phyloP scores from a whole-genome alignment of 2,113 vertebrate genomes.

The Barbus barbus region DNA sequence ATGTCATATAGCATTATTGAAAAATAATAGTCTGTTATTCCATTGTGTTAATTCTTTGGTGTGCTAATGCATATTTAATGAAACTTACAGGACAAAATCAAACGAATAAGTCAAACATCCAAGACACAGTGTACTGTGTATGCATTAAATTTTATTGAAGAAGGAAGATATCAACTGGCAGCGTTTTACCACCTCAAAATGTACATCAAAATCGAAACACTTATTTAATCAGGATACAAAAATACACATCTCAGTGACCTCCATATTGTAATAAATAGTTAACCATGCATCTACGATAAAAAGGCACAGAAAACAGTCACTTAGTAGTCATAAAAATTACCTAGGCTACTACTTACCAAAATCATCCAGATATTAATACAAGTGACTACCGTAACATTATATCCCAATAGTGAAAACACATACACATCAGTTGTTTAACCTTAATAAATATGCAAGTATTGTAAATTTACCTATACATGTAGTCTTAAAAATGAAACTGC shows the following conservation, averaged over 20 bases:
- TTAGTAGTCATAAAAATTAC: slow-evolving; percentile 99
- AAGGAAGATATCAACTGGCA: slow-evolving; percentile 87
- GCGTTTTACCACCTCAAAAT: slow-evolving; percentile 83
- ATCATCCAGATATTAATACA: slow-evolving; percentile 93
- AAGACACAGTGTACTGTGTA: slow-evolving; percentile 73
- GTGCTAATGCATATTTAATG: neutral
- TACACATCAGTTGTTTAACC: slow-evolving; percentile 90
- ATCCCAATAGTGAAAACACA: slow-evolving; percentile 99
- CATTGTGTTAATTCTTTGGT: neutral
- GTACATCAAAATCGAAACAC: slow-evolving; percentile 89
- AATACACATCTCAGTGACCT: slow-evolving; percentile 98
- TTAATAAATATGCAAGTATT: slow-evolving; percentile 98
- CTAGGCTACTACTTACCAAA: slow-evolving; percentile 86
- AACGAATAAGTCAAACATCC: neutral
- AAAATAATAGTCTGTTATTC: neutral
- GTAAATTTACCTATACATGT: slow-evolving; percentile 76
- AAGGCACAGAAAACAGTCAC: slow-evolving; percentile 99
- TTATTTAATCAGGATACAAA: slow-evolving; percentile 96
- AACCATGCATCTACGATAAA: slow-evolving; percentile 95
- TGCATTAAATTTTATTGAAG: slow-evolving; percentile 93
- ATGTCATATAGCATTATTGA: neutral
- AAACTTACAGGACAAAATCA: neutral
- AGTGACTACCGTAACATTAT: slow-evolving; percentile 95
- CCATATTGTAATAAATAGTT: slow-evolving; percentile 97
- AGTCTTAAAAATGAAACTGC: slow-evolving; percentile 90